Evolutionary conservation across 2,888 invertebrate species (phyloP), one percentile per base, ranked within the genome.

Genomic region (Suillia variegata): DNA sequence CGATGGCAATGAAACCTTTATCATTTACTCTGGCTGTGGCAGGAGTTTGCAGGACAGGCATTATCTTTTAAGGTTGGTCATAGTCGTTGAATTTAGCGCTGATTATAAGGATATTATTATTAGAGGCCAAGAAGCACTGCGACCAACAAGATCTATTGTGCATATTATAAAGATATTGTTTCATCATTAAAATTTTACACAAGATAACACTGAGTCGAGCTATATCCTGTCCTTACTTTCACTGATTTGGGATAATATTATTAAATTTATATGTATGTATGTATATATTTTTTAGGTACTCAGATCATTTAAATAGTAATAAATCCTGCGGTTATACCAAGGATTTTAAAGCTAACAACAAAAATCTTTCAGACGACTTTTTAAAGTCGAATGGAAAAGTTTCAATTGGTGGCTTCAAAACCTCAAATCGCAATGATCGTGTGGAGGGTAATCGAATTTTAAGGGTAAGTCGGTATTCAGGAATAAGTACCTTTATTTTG

Each of bases 1-100:
- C 78, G 93, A 94, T 77, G 94, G 93, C 26, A 78, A 85, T 62
- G 86, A 87, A 61, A 87, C 91, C 80, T 89, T 89, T 79, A 92
- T 93, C 78, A 87, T 96, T 56, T 80, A 83, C 67, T 70, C 72
- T n/a, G 75, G 73, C 67, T 69, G 63, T 62, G 69, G 73, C 67
- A 79, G 79, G 50, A 71, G 76, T 34, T 67, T 82, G 58, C 68
- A 74, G 63, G 77, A 79, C 62, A 76, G 80, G 62, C 82, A 82
- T 67, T 81, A 74, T 74, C 71, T 82, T 68, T 76, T 80, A 61
- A 76, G 75, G 82, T 82, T 63, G 75, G 76, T 70, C 20, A n/a
- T n/a, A n/a, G n/a, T n/a, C n/a, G n/a, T n/a, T n/a, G n/a, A n/a
- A n/a, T n/a, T n/a, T n/a, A n/a, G n/a, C n/a, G n/a, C n/a, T n/a